Conservation (phyloP, 1,140 invertebrate species). For the Hydropsyche tenuis region DNA sequence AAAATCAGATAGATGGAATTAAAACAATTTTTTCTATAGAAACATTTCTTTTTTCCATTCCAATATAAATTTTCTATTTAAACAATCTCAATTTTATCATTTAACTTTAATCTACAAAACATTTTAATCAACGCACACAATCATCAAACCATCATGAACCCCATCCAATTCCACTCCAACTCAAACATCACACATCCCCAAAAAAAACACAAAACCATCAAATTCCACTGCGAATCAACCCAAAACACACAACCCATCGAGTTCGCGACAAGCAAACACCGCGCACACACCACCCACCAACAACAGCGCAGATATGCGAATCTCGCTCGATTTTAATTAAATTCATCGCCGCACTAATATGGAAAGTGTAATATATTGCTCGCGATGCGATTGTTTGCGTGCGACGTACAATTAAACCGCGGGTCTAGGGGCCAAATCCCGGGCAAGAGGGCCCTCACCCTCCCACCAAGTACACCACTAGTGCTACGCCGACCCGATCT, state of each 20-base stretch:
- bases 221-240: not conserved
- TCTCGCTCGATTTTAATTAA: constrained; percentile 34
- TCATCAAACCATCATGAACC: too few relatives aligned
- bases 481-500: not conserved
- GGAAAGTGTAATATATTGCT: constrained; percentile 29
- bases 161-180: too few relatives aligned
- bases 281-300: not conserved
- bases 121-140: too few relatives aligned
- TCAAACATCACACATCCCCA: too few relatives aligned
- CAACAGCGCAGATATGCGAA: constrained; percentile 4
- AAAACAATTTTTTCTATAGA: too few relatives aligned
- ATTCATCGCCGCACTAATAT: constrained; percentile 30
- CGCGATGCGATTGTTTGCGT: constrained; percentile 16
- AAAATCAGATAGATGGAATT: too few relatives aligned
- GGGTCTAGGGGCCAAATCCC: not conserved
- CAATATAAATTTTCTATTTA: too few relatives aligned
- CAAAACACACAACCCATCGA: not conserved
- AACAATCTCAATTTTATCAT: too few relatives aligned
- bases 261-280: not conserved
- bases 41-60: too few relatives aligned
- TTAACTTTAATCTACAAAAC: too few relatives aligned
- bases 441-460: not conserved
- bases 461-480: not conserved
- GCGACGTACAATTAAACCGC: constrained; percentile 19
- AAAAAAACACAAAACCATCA: not conserved